Base-by-base conservation (phyloP, 2,797 vertebrate genomes). In the Dendrocincla tyrannina region DNA sequence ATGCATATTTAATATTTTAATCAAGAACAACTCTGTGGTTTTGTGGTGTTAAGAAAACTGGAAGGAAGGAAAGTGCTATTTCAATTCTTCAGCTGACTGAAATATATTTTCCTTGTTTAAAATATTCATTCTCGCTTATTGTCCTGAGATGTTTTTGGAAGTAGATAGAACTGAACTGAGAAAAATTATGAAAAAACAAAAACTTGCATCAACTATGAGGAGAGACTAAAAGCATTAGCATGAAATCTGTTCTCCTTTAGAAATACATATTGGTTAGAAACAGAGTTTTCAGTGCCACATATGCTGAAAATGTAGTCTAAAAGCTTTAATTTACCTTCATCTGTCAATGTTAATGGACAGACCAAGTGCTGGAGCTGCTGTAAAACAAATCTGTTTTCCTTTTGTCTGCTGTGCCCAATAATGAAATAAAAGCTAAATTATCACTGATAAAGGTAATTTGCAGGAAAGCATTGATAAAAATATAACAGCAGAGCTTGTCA, bases 401-500 rank as follows among this genome's bases (percentile, higher is more conserved):
- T 97, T 97, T 96, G 94, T 97, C 97, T 97, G 86, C 91, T 96
- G 88, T 95, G 83, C 95, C 95, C 88, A 97, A 74, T 98, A 98
- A 98, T 98, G 95, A 97, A 97, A 97, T 98, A 98, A 97, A 97
- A 97, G 88, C 93, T 95, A 95, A 97, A 98, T 98, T 97, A 97
- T 97, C 96, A 84, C 93, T 97, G 96, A 98, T 98, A 97, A 97
- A 97, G 97, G 95, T 96, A 96, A 97, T 97, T 97, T 97, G 94
- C 94, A 97, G 95, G 96, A 95, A 96, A 95, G 96, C 89, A 93
- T 69, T 95, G 96, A 94, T 96, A 97, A 96, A 97, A 96, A 97
- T 97, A 96, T 92, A 94, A 94, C 41, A 91, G 74, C 97, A 98
- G 97, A 97, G 88, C 93, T 94, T 94, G 85, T 94, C 96, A 97